These are phyloP conservation scores for Nemotelus pantherinus DNA, from an alignment of 2,888 invertebrate species.

Conservation along the genomic window DNA sequence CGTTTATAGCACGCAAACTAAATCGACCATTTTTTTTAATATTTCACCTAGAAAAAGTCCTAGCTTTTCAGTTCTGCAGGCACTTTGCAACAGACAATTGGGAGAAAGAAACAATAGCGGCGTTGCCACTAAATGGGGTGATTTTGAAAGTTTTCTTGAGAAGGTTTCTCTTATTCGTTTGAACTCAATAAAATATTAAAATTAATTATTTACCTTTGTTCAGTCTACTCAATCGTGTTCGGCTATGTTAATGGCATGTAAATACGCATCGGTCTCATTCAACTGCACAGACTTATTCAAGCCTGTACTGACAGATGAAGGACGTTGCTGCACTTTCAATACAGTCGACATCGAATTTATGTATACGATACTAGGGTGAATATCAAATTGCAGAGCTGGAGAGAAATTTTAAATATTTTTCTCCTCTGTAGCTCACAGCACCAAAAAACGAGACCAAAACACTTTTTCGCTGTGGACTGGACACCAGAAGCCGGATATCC, in stretches of 20 bases:
- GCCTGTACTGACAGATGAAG: slow-evolving; percentile 82
- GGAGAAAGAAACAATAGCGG: slow-evolving; percentile 13
- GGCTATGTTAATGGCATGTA: slow-evolving; percentile 75
- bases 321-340: slow-evolving; percentile 86
- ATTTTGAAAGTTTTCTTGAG: slow-evolving; percentile 8
- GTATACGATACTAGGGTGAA: slow-evolving; percentile 63
- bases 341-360: slow-evolving; percentile 74
- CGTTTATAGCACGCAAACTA: too few species aligned
- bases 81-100: slow-evolving; percentile 55
- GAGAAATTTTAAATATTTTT: too few species aligned
- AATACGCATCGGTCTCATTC: slow-evolving; percentile 70
- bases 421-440: too few species aligned
- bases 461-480: slow-evolving; percentile 71
- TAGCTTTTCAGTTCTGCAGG: slow-evolving; percentile 57
- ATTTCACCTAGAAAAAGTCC: slow-evolving; percentile 44
- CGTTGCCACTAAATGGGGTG: neutral
- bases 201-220: slow-evolving; percentile 33
- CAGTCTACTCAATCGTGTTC: slow-evolving; percentile 79
- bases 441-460: neutral
- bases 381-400: too few species aligned
- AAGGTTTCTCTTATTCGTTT: slow-evolving; percentile 1
- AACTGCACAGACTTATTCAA: slow-evolving; percentile 77
- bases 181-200: neutral
- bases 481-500: slow-evolving; percentile 79
- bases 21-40: neutral